Conservation (phyloP, 1,140 invertebrate species). For the Drosophila seguyi region DNA sequence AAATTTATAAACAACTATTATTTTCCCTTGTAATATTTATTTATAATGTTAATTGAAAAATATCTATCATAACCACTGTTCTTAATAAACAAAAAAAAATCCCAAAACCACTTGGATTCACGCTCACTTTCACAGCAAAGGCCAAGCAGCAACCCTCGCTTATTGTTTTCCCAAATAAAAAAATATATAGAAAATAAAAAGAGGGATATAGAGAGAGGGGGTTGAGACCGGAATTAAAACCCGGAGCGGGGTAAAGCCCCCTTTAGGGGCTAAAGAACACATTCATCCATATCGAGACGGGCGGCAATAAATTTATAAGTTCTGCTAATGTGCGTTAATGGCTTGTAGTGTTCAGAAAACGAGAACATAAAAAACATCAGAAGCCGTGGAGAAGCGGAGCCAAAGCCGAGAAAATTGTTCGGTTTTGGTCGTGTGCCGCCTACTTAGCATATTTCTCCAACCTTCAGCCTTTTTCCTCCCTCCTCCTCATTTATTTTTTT, state of each 20-base stretch:
- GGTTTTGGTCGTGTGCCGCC: slow-evolving; percentile 50
- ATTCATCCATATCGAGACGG: slow-evolving; percentile 49
- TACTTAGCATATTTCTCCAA: slow-evolving; percentile 58
- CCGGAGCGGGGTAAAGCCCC: slow-evolving; percentile 1
- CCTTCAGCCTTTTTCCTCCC: neutral
- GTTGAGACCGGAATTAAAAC: slow-evolving; percentile 30
- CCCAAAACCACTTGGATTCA: slow-evolving; percentile 45
- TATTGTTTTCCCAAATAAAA: slow-evolving; percentile 28
- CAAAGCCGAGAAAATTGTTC: slow-evolving; percentile 33
- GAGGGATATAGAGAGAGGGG: slow-evolving; percentile 7
- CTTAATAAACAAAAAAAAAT: neutral
- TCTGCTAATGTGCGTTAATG: slow-evolving; percentile 81
- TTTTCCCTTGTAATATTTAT: neutral
- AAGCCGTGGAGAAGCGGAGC: slow-evolving; percentile 15
- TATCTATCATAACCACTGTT: slow-evolving; percentile 3
- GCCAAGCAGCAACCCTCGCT: slow-evolving; percentile 31
- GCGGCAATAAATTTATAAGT: slow-evolving; percentile 80
- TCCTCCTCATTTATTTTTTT: neutral
- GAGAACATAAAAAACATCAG: slow-evolving; percentile 1
- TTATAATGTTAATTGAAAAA: neutral
- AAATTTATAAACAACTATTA: neutral
- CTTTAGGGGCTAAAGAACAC: slow-evolving; percentile 4
- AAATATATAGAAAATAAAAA: neutral
- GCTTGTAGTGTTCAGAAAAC: slow-evolving; percentile 65
- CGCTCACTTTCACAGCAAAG: slow-evolving; percentile 66